Conservation (phyloP, 2,797 vertebrate genomes). For the Chaunax sp. region DNA sequence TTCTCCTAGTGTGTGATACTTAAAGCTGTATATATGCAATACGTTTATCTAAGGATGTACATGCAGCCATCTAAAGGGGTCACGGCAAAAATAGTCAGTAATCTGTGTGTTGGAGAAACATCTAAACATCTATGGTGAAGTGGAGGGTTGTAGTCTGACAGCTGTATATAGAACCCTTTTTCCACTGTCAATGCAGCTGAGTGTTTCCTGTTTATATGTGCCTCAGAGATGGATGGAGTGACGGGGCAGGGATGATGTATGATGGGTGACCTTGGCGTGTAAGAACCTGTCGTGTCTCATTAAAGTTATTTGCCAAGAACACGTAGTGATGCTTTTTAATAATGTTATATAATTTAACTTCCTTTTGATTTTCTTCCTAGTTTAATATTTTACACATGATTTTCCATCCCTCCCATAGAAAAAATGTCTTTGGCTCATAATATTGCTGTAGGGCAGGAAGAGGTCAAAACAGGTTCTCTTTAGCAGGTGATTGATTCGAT, state of each 20-base stretch:
- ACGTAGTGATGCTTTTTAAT: conserved; percentile 3
- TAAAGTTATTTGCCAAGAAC: not conserved
- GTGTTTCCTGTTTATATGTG: conserved; percentile 82
- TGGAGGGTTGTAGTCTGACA: conserved; percentile 64
- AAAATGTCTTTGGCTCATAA: not conserved
- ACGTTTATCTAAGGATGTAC: conserved; percentile 37
- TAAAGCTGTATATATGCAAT: not conserved
- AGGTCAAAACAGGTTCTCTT: conserved; percentile 35
- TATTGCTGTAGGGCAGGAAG: conserved; percentile 22
- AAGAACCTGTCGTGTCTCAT: conserved; percentile 22
- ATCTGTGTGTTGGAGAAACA: conserved; percentile 28
- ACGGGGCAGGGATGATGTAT: conserved; percentile 38
- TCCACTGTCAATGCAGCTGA: conserved; percentile 73
- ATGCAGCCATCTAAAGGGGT: conserved; percentile 27
- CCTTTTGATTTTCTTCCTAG: conserved; percentile 14
- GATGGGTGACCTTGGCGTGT: not conserved
- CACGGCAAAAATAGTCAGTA: not conserved
- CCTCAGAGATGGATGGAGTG: conserved; percentile 65
- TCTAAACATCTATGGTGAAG: conserved; percentile 68
- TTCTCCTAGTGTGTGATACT: not conserved
- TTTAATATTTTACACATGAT: conserved; percentile 19
- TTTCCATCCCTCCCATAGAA: conserved; percentile 1
- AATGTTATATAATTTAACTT: conserved; percentile 7
- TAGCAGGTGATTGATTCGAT: conserved; percentile 48
- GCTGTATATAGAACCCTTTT: conserved; percentile 70